A percentile compares a stretch with the other conserved stretches of the same genome.
Evolutionary conservation across 2,113 vertebrate genomes (phyloP).

Genomic region (Felis catus): F.catus_Fca126_mat1.0 CM031419.1:156961501-156962000

Average conservation of each 20-base stretch:
- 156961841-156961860: neutral
- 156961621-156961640: neutral
- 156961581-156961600: neutral
- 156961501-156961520: neutral
- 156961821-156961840: neutral
- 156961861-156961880: neutral
- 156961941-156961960: neutral
- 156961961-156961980: neutral
- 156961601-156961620: neutral
- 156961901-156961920: neutral
- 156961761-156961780: neutral
- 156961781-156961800: neutral
- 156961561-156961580: neutral
- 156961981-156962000: neutral
- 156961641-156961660: rapidly evolving
- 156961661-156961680: neutral
- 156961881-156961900: neutral
- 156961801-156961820: neutral
- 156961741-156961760: neutral
- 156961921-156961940: neutral
- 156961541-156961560: rapidly evolving
- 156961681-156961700: neutral
- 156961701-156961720: neutral
- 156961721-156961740: neutral
- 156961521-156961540: neutral